These are phyloP conservation scores for Orchesella cincta DNA, from an alignment of 1,140 invertebrate species.

Conservation along the genomic window DNA sequence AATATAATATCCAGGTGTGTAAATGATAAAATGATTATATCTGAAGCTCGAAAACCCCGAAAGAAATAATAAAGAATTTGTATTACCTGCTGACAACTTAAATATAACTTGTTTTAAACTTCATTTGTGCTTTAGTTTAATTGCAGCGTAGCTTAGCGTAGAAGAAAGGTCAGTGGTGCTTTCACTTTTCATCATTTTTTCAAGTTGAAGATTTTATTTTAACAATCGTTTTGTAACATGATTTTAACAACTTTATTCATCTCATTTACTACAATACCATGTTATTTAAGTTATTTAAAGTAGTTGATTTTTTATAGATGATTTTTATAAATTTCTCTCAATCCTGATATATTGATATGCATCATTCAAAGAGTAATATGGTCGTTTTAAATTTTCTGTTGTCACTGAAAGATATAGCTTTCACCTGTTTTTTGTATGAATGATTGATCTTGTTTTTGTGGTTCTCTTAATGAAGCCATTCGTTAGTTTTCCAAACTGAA, in stretches of 20 bases:
- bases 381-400: constrained; percentile 10
- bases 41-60: too few relatives aligned
- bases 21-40: too few relatives aligned
- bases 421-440: background rate
- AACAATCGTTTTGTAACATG: background rate
- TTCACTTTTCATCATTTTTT: too few relatives aligned
- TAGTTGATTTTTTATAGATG: background rate
- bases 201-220: background rate
- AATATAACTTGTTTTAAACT: too few relatives aligned
- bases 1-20: too few relatives aligned
- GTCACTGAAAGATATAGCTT: background rate
- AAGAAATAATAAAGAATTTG: too few relatives aligned
- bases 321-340: background rate
- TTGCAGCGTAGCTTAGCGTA: too few relatives aligned
- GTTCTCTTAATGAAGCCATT: background rate
- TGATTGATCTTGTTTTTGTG: background rate
- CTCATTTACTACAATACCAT: too few relatives aligned
- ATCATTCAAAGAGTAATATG: constrained; percentile 14
- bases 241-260: background rate
- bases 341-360: background rate
- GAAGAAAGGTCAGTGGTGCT: too few relatives aligned
- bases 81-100: too few relatives aligned
- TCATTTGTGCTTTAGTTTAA: too few relatives aligned
- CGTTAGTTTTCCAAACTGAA: background rate
- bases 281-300: background rate